Evolutionary conservation across 2,888 invertebrate genomes (phyloP).

Genomic region (Mesoligia furuncula): DNA sequence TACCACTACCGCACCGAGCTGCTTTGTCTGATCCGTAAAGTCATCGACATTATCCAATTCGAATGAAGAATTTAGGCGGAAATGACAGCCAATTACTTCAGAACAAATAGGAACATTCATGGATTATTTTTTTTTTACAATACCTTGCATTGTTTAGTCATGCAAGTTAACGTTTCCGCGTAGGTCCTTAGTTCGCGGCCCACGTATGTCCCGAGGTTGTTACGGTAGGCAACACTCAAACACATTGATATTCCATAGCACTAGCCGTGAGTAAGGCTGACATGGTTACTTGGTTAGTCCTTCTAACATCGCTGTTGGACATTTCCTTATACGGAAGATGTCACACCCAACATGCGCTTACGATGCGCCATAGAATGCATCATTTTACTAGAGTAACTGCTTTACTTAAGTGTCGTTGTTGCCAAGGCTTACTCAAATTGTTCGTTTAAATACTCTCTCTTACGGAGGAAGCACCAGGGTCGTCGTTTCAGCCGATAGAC

Average conservation of each 20-base stretch:
- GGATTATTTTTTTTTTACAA: constrained; percentile 66
- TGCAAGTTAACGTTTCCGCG: constrained; percentile 81
- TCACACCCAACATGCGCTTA: constrained; percentile 45
- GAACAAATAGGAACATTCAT: constrained; percentile 67
- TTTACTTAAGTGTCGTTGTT: constrained; percentile 13
- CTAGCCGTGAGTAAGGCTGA: constrained; percentile 73
- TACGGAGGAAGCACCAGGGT: background rate
- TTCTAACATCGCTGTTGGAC: constrained; percentile 63
- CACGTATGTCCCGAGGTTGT: constrained; percentile 86
- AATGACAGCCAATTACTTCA: constrained; percentile 57
- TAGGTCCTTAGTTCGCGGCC: constrained; percentile 85
- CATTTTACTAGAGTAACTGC: constrained; percentile 21
- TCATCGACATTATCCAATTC: constrained; percentile 47
- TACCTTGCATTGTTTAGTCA: constrained; percentile 72
- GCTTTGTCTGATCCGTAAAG: constrained; percentile 55
- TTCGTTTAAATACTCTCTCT: constrained; percentile 19
- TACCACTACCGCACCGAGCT: constrained; percentile 17
- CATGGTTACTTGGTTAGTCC: constrained; percentile 69
- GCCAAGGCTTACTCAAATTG: constrained; percentile 10
- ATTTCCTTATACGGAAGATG: constrained; percentile 71
- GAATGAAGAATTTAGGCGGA: constrained; percentile 64
- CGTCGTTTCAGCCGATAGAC: too few relatives aligned
- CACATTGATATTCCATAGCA: constrained; percentile 84
- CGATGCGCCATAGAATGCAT: constrained; percentile 36
- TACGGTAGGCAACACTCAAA: constrained; percentile 69